A percentile compares a stretch with the other conserved stretches of the same genome.
Evolutionary conservation across 2,113 vertebrate genomes (phyloP).

Genomic region (Ailurus styani): DNA sequence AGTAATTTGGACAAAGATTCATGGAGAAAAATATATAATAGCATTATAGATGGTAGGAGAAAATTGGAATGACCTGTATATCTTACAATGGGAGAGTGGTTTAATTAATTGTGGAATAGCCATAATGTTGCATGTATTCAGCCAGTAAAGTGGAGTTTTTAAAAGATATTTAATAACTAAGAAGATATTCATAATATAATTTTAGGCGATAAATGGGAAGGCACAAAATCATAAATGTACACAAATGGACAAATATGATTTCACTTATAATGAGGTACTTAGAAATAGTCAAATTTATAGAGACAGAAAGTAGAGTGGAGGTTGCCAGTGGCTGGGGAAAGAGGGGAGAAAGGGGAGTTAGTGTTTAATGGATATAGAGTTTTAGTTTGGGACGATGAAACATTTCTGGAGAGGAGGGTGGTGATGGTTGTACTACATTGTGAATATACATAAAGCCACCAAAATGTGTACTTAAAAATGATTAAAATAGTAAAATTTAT

Average conservation of each 20-base stretch:
- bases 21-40: not conserved
- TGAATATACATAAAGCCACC: not conserved
- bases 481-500: not conserved
- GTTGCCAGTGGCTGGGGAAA: not conserved
- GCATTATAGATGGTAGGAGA: not conserved
- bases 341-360: not conserved
- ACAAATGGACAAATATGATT: not conserved
- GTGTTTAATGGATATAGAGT: not conserved
- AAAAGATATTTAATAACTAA: not conserved
- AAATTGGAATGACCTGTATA: not conserved
- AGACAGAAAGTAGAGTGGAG: not conserved
- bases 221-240: not conserved
- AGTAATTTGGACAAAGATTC: conserved; percentile 6
- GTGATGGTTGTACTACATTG: not conserved
- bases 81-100: not conserved
- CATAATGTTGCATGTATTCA: not conserved
- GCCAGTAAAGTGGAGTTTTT: not conserved
- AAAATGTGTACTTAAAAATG: not conserved
- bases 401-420: not conserved
- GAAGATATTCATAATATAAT: not conserved
- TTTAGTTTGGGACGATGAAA: not conserved
- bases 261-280: not conserved
- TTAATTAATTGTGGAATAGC: conserved; percentile 17
- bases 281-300: not conserved
- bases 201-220: not conserved